These are phyloP conservation scores for Drosophila helvetica DNA, from an alignment of 2,888 invertebrate species.

Conservation along the genomic window DNA sequence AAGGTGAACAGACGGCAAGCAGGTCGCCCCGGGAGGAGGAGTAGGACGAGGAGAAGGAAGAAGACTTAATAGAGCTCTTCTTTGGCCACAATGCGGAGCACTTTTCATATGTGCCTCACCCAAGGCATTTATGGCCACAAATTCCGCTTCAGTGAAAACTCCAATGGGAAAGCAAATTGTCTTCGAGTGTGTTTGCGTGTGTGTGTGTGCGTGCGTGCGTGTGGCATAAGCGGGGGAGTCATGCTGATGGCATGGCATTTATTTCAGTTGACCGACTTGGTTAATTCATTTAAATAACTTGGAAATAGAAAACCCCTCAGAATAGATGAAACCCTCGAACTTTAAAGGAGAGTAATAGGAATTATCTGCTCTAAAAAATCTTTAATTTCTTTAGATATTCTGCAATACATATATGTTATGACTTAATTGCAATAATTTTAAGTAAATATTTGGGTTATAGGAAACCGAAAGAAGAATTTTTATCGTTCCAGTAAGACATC, in stretches of 20 bases:
- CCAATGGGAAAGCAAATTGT: conserved; percentile 26
- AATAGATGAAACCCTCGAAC: background rate
- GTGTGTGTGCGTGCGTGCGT: conserved; percentile 12
- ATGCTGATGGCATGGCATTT: conserved; percentile 54
- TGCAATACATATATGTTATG: no score
- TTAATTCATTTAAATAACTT: conserved; percentile 29
- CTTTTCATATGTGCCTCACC: conserved; percentile 6
- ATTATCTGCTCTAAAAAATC: no score
- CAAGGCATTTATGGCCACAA: conserved; percentile 29
- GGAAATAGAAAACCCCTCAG: background rate
- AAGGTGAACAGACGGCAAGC: conserved; percentile 59
- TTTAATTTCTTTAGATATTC: no score
- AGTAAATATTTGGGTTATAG: no score
- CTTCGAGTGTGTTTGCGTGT: conserved; percentile 4
- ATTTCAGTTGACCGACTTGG: conserved; percentile 22
- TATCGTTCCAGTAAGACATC: no score
- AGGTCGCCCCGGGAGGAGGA: conserved; percentile 34
- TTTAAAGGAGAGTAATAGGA: background rate
- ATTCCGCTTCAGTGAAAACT: conserved; percentile 23
- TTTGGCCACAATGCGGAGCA: conserved; percentile 3
- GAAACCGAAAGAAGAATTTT: no score
- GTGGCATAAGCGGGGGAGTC: conserved; percentile 39
- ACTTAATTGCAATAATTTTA: no score
- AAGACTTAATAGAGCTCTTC: conserved; percentile 34
- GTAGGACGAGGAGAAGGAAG: background rate